A percentile compares a stretch with the other conserved stretches of the same genome.
Evolutionary conservation across 2,888 invertebrate species (phyloP).

Genomic region (Herminia tarsipennalis): DNA sequence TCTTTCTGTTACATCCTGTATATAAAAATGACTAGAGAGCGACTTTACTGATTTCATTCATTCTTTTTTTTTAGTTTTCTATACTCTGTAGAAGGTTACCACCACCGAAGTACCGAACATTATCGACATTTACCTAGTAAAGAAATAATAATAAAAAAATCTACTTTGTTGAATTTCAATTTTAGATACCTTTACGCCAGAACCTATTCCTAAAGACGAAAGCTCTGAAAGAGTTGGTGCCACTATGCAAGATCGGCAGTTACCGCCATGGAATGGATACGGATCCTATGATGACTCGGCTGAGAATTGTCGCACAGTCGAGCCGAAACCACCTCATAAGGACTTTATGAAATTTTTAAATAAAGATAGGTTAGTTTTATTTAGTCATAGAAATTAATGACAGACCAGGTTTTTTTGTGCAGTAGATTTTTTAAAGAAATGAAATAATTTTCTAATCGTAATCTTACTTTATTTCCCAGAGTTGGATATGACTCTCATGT

Average conservation of each 20-base stretch:
- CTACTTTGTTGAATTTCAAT: too few species aligned
- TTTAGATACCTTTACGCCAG: conserved; percentile 87
- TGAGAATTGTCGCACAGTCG: conserved; percentile 92
- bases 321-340: conserved; percentile 90
- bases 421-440: not conserved
- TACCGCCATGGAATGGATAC: conserved; percentile 96
- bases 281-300: conserved; percentile 96
- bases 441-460: not conserved
- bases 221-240: conserved; percentile 58
- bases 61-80: too few species aligned
- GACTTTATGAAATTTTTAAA: conserved; percentile 93
- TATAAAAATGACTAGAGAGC: too few species aligned
- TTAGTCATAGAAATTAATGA: not conserved
- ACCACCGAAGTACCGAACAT: too few species aligned
- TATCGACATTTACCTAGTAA: too few species aligned
- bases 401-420: not conserved
- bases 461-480: conserved; percentile 64
- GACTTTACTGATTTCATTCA: too few species aligned
- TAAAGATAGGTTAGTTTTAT: conserved; percentile 88
- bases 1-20: too few species aligned
- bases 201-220: conserved; percentile 76
- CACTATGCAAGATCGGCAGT: conserved; percentile 68
- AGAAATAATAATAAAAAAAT: too few species aligned
- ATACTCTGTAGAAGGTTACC: too few species aligned
- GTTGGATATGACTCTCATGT: conserved; percentile 91